Evolutionary conservation across 2,888 invertebrate species (phyloP).

Genomic region (Agriopis leucophaearia): DNA sequence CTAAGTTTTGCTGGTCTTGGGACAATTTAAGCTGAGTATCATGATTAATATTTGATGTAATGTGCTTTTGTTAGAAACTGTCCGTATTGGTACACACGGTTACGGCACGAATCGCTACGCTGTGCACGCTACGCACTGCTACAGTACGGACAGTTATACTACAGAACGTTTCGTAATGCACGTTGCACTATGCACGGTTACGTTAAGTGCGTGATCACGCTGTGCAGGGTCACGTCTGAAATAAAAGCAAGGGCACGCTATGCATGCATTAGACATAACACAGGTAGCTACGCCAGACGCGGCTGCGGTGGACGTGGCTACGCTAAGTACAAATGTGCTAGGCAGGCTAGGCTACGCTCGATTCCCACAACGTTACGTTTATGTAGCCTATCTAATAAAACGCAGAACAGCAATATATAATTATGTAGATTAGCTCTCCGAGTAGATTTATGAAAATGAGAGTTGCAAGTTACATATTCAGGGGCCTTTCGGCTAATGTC

Average conservation of each 20-base stretch:
- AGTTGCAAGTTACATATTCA: too few species aligned
- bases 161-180: too few species aligned
- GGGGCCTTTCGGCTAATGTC: too few species aligned
- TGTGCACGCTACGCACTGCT: background rate
- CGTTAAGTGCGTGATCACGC: too few species aligned
- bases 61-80: background rate
- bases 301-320: background rate
- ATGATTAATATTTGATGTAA: constrained; percentile 2
- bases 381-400: too few species aligned
- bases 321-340: background rate
- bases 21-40: constrained; percentile 4
- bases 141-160: background rate
- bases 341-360: background rate
- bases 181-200: too few species aligned
- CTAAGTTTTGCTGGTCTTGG: constrained; percentile 24
- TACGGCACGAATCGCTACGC: background rate
- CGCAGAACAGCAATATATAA: too few species aligned
- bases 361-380: too few species aligned
- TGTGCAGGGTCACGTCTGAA: too few species aligned
- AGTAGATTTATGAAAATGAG: too few species aligned
- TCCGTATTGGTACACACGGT: background rate
- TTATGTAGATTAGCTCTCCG: too few species aligned
- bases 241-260: background rate
- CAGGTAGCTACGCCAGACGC: background rate
- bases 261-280: too few species aligned